A percentile compares a stretch with the other conserved stretches of the same genome.
phyloP scores from a whole-genome alignment of 2,797 vertebrate species.

The Manis javanica region DNA sequence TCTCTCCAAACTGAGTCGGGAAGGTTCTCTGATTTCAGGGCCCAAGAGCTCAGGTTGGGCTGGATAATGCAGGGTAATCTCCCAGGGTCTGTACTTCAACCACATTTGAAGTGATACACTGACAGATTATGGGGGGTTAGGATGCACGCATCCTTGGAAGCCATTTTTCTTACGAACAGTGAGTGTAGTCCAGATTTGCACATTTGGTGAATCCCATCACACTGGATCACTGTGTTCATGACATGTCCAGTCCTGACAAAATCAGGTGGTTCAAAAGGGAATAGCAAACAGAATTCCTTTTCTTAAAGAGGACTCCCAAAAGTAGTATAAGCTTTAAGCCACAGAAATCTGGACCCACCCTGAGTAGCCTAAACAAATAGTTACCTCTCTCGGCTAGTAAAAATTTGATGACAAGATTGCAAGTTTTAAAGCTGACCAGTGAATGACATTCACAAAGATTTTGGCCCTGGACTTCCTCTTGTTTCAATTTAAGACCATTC shows the following conservation, averaged over 20 bases:
- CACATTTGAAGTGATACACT: not conserved
- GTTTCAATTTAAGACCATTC: constrained; percentile 37
- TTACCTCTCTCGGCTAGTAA: constrained; percentile 6
- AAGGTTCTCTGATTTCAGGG: not conserved
- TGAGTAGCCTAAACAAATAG: not conserved
- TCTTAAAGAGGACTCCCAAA: not conserved
- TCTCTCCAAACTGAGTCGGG: not conserved
- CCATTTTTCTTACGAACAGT: not conserved
- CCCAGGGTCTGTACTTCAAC: not conserved
- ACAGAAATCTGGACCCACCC: not conserved
- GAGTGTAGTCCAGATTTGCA: not conserved
- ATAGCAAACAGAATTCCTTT: constrained; percentile 38
- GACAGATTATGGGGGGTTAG: not conserved
- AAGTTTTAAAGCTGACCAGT: constrained; percentile 15
- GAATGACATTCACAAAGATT: not conserved
- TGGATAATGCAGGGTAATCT: not conserved
- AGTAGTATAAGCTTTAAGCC: not conserved
- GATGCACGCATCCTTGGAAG: not conserved
- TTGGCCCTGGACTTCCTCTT: not conserved
- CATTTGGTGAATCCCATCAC: not conserved
- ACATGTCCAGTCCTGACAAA: not conserved
- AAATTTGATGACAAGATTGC: not conserved
- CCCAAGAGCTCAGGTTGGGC: not conserved
- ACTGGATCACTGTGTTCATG: not conserved
- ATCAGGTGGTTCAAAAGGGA: constrained; percentile 4